Percentiles rank a stretch among this genome's conserved stretches.
Evolutionary conservation across 2,888 invertebrate genomes (phyloP).

Genomic region (Mesochorus sp.): DNA sequence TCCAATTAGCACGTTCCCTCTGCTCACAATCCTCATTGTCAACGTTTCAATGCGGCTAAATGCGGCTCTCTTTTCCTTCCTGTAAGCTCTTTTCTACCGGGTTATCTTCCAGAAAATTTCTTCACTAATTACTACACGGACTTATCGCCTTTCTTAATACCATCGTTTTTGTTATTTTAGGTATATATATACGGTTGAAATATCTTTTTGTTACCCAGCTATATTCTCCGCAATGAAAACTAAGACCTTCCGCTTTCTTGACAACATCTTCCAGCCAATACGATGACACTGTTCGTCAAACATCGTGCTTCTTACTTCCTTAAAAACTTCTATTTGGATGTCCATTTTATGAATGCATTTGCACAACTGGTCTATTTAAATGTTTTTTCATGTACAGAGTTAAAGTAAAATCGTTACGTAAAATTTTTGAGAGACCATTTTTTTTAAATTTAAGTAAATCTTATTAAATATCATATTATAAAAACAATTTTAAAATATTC

Average conservation of each 20-base stretch:
- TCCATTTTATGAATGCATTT: too few species aligned
- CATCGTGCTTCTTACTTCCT: neutral
- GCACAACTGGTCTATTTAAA: too few species aligned
- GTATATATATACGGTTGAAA: neutral
- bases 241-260: constrained; percentile 20
- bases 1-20: constrained; percentile 59
- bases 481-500: too few species aligned
- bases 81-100: constrained; percentile 42
- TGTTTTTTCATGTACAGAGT: too few species aligned
- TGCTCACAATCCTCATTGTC: constrained; percentile 45
- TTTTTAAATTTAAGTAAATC: too few species aligned
- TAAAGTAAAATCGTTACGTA: too few species aligned
- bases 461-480: too few species aligned
- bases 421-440: too few species aligned
- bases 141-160: constrained; percentile 67
- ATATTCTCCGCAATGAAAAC: constrained; percentile 20
- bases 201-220: constrained; percentile 6
- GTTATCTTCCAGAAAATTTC: constrained; percentile 60
- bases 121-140: constrained; percentile 69
- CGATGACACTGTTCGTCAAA: neutral
- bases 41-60: constrained; percentile 56
- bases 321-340: too few species aligned
- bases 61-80: constrained; percentile 18
- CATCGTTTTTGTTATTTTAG: constrained; percentile 47
- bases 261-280: constrained; percentile 5